Evolutionary conservation across 2,113 vertebrate species (phyloP), one percentile per base, ranked within the genome.

Genomic region (Phyllopteryx taeniolatus): DNA sequence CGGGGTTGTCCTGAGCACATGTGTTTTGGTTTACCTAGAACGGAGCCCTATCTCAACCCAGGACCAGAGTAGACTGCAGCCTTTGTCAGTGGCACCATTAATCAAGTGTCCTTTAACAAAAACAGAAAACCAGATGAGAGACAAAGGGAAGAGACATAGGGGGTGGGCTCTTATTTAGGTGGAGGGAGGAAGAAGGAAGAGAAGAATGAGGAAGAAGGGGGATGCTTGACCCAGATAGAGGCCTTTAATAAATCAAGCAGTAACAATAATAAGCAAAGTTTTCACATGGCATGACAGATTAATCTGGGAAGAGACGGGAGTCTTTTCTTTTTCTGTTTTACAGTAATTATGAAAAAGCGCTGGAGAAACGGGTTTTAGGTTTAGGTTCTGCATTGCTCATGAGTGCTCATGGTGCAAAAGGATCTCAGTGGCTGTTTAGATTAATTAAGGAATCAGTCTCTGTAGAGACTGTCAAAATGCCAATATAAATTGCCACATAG

Each of bases 181-280:
- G 80, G 79, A 56, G 59, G 68, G 60, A 49, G 78, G 74, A 71
- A 75, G 65, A 81, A 72, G 72, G 69, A 69, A 79, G 68, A 78
- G 73, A 70, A 27, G 77, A 75, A 68, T 47, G 66, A 72, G 72
- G 46, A 46, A 57, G 35, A 11, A 39, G 43, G 66, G 76, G 77
- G 83, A 78, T 82, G 74, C 59, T 82, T 88, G 89, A 92, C 89
- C 88, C 88, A 87, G 74, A 88, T 86, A 83, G 82, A 82, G 81
- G 82, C 75, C 84, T 84, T 90, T 80, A 89, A 92, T 92, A 91
- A 90, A 93, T 92, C 92, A 92, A 85, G 77, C 77, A 84, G 79
- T 83, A 91, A 91, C 86, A 92, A 91, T 87, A 91, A 91, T 86
- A 89, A 90, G 87, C 79, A 89, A 88, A 85, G 88, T 89, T 87